phyloP scores from a whole-genome alignment of 2,797 vertebrate genomes.

The Delichon dasypus region DNA sequence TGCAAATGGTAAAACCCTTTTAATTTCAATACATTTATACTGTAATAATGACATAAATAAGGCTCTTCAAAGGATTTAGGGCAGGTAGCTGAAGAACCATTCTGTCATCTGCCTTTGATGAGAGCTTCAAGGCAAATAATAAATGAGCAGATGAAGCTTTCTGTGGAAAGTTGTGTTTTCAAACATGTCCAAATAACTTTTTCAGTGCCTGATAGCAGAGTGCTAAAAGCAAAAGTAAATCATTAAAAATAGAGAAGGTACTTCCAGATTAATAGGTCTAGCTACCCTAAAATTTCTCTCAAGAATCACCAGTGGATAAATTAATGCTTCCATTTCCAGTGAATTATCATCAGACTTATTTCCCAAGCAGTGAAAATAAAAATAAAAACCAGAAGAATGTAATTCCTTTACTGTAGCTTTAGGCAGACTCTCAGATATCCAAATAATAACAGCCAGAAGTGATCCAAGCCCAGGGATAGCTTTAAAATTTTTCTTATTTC shows the following conservation, averaged over 20 bases:
- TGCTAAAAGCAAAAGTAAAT: conserved; percentile 36
- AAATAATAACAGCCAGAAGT: background rate
- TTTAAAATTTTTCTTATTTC: background rate
- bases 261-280: conserved; percentile 35
- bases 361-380: background rate
- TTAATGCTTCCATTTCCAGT: background rate
- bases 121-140: conserved; percentile 60
- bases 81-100: conserved; percentile 17
- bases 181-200: background rate
- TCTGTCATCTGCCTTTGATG: conserved; percentile 53
- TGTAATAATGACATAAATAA: conserved; percentile 59
- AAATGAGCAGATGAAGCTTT: conserved; percentile 47
- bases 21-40: conserved; percentile 51
- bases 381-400: background rate
- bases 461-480: background rate
- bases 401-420: background rate
- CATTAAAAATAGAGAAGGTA: conserved; percentile 10
- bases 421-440: background rate
- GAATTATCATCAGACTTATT: background rate
- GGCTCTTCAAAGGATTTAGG: conserved; percentile 43
- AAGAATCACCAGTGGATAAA: background rate
- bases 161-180: background rate
- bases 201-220: background rate
- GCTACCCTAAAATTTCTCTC: background rate
- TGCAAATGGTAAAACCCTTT: conserved; percentile 15